These are phyloP conservation scores for Tetramorium bicarinatum DNA, from an alignment of 2,888 invertebrate genomes.

Conservation along the genomic window DNA sequence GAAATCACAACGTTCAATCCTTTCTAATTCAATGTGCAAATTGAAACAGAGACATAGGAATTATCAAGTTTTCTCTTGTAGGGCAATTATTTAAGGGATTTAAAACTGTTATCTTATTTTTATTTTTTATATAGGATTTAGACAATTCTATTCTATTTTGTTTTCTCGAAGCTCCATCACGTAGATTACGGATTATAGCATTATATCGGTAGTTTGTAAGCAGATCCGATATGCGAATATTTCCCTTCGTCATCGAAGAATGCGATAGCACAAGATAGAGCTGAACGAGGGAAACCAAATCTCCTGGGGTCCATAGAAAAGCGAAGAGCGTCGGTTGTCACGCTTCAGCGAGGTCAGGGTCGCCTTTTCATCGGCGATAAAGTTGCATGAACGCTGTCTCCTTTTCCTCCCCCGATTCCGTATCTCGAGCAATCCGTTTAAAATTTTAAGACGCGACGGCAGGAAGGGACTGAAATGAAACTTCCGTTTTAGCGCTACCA, in stretches of 20 bases:
- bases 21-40: background rate
- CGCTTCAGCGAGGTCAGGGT: conserved; percentile 67
- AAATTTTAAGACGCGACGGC: conserved; percentile 65
- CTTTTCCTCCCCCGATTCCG: conserved; percentile 22
- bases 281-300: conserved; percentile 33
- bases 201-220: conserved; percentile 14
- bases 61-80: conserved; percentile 22
- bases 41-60: conserved; percentile 3
- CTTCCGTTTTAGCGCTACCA: conserved; percentile 50
- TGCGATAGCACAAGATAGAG: background rate
- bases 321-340: conserved; percentile 42
- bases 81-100: conserved; percentile 9
- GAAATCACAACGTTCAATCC: background rate
- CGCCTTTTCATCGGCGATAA: conserved; percentile 64
- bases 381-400: conserved; percentile 63
- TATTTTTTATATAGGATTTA: background rate
- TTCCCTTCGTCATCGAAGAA: background rate
- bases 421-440: conserved; percentile 40
- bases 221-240: conserved; percentile 38
- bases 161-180: background rate
- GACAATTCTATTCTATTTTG: background rate
- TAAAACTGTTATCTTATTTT: conserved; percentile 8
- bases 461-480: conserved; percentile 53
- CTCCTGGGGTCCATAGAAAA: conserved; percentile 29
- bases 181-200: conserved; percentile 6